Percentiles rank a stretch among this genome's conserved stretches.
phyloP scores from a whole-genome alignment of 1,140 invertebrate genomes.

The Calephelis nemesis region DNA sequence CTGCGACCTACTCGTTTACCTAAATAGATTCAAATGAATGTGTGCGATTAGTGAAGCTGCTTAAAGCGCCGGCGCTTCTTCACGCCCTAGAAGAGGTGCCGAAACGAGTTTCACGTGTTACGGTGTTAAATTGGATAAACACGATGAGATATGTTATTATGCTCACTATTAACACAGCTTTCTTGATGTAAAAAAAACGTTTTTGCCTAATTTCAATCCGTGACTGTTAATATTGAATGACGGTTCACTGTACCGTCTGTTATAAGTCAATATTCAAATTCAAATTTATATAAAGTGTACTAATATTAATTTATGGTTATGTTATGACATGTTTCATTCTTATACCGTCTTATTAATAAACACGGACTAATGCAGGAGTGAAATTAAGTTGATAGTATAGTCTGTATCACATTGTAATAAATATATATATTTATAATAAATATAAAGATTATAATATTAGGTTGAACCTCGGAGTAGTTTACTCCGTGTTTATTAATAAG shows the following conservation, averaged over 20 bases:
- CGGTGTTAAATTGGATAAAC: slow-evolving; percentile 55
- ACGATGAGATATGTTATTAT: slow-evolving; percentile 30
- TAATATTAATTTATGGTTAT: too few relatives aligned
- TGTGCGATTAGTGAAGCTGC: slow-evolving; percentile 47
- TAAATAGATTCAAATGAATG: slow-evolving; percentile 69
- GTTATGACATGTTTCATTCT: too few relatives aligned
- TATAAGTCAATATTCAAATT: too few relatives aligned
- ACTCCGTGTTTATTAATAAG: too few relatives aligned
- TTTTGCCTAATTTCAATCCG: slow-evolving; percentile 5
- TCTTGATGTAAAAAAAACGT: background rate
- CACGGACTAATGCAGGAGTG: too few relatives aligned
- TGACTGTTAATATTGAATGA: background rate
- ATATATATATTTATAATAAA: too few relatives aligned
- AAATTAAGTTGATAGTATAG: too few relatives aligned
- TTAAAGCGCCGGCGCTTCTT: slow-evolving; percentile 36
- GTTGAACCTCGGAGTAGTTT: too few relatives aligned
- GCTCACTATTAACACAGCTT: background rate
- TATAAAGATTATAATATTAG: too few relatives aligned
- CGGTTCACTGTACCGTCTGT: background rate
- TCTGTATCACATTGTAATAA: too few relatives aligned
- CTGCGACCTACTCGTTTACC: slow-evolving; percentile 45
- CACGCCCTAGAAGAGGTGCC: slow-evolving; percentile 29
- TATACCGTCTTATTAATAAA: too few relatives aligned
- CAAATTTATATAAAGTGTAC: too few relatives aligned
- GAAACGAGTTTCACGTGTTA: slow-evolving; percentile 54